Base-by-base conservation (phyloP, 2,888 invertebrate species). In the Myathropa florea region DNA sequence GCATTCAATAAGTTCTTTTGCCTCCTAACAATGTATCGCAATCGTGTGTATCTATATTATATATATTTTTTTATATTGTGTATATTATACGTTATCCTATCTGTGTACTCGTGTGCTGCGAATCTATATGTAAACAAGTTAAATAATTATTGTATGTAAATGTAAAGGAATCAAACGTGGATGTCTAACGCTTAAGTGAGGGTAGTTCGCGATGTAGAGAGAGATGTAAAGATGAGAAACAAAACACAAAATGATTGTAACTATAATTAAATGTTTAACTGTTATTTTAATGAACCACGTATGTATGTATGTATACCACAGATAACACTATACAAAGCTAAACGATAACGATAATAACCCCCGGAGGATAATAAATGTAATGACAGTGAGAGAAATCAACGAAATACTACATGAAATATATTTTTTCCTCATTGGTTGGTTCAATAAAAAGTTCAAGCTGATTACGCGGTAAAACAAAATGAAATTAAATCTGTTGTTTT, bases 101-200 rank as follows among this genome's bases (percentile, higher is more conserved):
- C 64, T 73, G 72, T 80, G 67, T 77, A 73, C 77, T 85, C 63
- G 72, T 80, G 84, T 85, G 82, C 82, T 78, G 73, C 81, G 60
- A 81, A 70, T 60, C 72, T 72, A 46, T 79, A 60, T 70, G 10
- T 63, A 79, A 55, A 76, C 14, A 39, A 63, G 39, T 60, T 60
- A 21, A 12, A 68, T 39, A 46, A 67, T 30, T 33, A 67, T 57
- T 30, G 53, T 39, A 30, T 46, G 33, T 33, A 65, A n/a, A 71
- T 59, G 24, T 57, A 78, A 55, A 64, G 12, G 28, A 67, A 67
- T 1, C 46, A 26, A 65, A 76, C n/a, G 26, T 60, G 10, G 9
- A 26, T 81, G 59, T 68, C 21, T 77, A 71, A 61, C 36, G 64
- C 64, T 82, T 73, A 77, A 70, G 68, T 72, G 26, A 70, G 36